phyloP scores from a whole-genome alignment of 2,797 vertebrate species.

The Aplochiton taeniatus region DNA sequence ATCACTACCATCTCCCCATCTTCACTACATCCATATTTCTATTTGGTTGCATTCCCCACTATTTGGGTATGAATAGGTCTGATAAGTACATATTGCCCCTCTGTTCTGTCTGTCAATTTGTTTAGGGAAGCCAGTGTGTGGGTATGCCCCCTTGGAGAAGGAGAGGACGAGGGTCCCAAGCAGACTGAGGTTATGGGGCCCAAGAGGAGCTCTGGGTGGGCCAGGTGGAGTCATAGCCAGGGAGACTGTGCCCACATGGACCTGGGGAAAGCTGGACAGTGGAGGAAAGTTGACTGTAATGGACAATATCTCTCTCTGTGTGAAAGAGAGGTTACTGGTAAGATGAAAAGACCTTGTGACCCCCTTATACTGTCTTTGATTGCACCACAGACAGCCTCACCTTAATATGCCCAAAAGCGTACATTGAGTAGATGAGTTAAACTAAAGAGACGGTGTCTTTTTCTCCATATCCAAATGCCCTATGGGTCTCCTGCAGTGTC shows the following conservation, averaged over 20 bases:
- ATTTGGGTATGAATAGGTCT: no score
- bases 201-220: slow-evolving; percentile 26
- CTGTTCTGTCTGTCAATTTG: neutral
- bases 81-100: no score
- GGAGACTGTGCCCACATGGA: slow-evolving; percentile 65
- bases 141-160: slow-evolving; percentile 61
- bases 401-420: no score
- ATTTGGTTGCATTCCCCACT: neutral
- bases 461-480: neutral
- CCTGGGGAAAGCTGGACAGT: slow-evolving; percentile 46
- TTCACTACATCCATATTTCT: neutral
- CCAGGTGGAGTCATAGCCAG: neutral
- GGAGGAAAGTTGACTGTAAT: slow-evolving; percentile 58
- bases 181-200: slow-evolving; percentile 13
- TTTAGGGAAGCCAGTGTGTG: slow-evolving; percentile 55
- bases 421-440: no score
- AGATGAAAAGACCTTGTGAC: slow-evolving; percentile 5
- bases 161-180: neutral
- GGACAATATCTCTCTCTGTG: slow-evolving; percentile 64
- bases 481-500: slow-evolving; percentile 51
- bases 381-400: no score
- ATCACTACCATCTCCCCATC: neutral
- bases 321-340: slow-evolving; percentile 63
- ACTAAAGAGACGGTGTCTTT: neutral
- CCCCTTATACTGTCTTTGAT: no score